A percentile compares a stretch with the other conserved stretches of the same genome.
Evolutionary conservation across 2,888 invertebrate genomes (phyloP).

Genomic region (Lasioglossum lativentre): DNA sequence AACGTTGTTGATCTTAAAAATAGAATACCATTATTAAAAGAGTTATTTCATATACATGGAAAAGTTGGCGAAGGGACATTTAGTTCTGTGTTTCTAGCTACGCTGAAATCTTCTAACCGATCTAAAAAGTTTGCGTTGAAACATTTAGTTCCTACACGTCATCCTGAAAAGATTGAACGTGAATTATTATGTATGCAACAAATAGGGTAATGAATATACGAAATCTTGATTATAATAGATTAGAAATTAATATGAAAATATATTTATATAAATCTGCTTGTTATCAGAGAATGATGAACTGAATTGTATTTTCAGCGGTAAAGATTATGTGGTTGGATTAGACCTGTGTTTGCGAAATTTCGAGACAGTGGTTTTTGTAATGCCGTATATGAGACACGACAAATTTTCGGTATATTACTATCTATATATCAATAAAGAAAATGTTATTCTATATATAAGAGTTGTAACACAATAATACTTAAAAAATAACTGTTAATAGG

Average conservation of each 20-base stretch:
- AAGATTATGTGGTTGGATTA: slow-evolving; percentile 92
- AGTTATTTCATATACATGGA: slow-evolving; percentile 88
- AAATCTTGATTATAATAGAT: not conserved
- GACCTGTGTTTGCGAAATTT: slow-evolving; percentile 91
- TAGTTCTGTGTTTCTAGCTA: slow-evolving; percentile 93
- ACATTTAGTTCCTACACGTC: slow-evolving; percentile 94
- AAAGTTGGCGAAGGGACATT: slow-evolving; percentile 95
- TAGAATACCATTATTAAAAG: slow-evolving; percentile 87
- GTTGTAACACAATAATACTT: slow-evolving; percentile 16
- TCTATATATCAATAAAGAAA: slow-evolving; percentile 64
- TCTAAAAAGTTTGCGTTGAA: slow-evolving; percentile 91
- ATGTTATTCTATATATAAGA: not conserved
- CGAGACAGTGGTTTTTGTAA: slow-evolving; percentile 94
- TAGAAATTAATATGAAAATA: not conserved
- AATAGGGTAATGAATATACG: slow-evolving; percentile 87
- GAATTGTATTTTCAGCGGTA: slow-evolving; percentile 87
- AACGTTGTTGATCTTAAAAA: slow-evolving; percentile 84
- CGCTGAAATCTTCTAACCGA: slow-evolving; percentile 86
- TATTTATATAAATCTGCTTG: not conserved
- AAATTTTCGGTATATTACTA: slow-evolving; percentile 88
- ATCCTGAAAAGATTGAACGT: slow-evolving; percentile 92
- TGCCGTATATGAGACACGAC: slow-evolving; percentile 95
- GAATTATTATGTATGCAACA: slow-evolving; percentile 92
- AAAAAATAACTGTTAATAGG: slow-evolving; percentile 85
- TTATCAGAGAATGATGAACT: not conserved